phyloP scores from a whole-genome alignment of 2,797 vertebrate species.

The Acanthurus leucopareius region DNA sequence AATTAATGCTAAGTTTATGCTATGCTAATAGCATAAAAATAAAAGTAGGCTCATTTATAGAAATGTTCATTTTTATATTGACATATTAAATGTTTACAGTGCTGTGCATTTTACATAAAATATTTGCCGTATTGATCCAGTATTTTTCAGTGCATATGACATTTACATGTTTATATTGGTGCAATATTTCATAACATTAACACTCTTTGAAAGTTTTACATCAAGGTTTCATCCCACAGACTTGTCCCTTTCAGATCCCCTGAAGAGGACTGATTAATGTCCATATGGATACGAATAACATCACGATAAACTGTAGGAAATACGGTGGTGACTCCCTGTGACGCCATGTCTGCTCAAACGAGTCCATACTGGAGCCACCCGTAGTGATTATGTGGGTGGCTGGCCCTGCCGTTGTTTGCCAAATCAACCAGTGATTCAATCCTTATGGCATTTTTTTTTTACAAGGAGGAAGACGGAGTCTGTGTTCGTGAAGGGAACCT shows the following conservation, averaged over 20 bases:
- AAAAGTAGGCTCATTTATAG: not conserved
- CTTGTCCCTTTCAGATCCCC: not conserved
- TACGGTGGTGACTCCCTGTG: conserved; percentile 52
- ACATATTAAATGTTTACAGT: not conserved
- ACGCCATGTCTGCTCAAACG: conserved; percentile 46
- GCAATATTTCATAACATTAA: not conserved
- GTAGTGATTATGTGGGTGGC: conserved; percentile 50
- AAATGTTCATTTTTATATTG: not conserved
- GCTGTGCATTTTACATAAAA: not conserved
- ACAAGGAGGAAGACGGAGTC: conserved; percentile 44
- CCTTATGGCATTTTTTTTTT: conserved; percentile 40
- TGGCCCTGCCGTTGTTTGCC: conserved; percentile 52
- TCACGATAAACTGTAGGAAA: conserved; percentile 18
- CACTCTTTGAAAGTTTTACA: conserved; percentile 7
- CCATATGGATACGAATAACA: conserved; percentile 23
- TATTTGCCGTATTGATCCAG: not conserved
- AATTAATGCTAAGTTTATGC: not conserved
- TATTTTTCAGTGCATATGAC: not conserved
- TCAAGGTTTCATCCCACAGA: not conserved
- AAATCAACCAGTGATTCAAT: conserved; percentile 67
- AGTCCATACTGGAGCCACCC: conserved; percentile 49
- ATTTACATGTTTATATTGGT: not conserved
- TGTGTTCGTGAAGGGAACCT: conserved; percentile 11
- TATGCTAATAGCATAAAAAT: not conserved
- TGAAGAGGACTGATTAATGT: not conserved